These are phyloP conservation scores for Morpho helenor DNA, from an alignment of 2,888 invertebrate genomes.

Conservation along the genomic window DNA sequence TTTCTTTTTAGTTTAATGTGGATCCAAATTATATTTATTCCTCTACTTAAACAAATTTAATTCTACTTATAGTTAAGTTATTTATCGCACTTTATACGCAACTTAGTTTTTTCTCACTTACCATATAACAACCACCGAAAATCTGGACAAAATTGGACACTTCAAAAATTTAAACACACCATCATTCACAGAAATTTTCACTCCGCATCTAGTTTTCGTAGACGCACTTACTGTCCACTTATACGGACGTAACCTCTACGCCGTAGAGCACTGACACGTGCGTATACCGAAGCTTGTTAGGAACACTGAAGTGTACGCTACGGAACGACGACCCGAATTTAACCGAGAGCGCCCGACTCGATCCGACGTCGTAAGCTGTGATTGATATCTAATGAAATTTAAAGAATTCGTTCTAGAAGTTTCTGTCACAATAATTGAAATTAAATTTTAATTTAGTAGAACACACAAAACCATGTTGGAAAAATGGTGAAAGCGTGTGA, in stretches of 20 bases:
- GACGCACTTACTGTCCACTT: conserved; percentile 30
- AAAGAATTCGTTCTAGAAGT: conserved; percentile 68
- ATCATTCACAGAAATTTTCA: conserved; percentile 30
- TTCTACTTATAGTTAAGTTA: too few species aligned
- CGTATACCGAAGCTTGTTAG: conserved; percentile 54
- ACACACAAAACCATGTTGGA: too few species aligned
- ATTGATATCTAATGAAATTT: conserved; percentile 79
- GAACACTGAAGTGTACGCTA: conserved; percentile 60
- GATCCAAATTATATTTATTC: too few species aligned
- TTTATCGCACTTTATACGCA: too few species aligned
- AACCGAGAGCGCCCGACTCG: conserved; percentile 53
- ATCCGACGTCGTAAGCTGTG: conserved; percentile 63
- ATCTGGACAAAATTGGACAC: conserved; percentile 32
- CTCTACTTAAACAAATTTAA: too few species aligned
- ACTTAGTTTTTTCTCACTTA: conserved; percentile 37
- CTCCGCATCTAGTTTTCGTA: conserved; percentile 28
- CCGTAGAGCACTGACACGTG: conserved; percentile 50
- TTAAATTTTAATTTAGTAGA: not conserved
- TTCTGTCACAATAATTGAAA: conserved; percentile 64
- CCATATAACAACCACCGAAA: conserved; percentile 52
- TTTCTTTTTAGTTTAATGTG: too few species aligned
- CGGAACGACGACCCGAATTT: conserved; percentile 52
- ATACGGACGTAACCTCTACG: conserved; percentile 47
- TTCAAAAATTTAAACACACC: conserved; percentile 45
- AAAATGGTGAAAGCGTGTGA: too few species aligned